These are phyloP conservation scores for Rotaria magnacalcarata DNA, from an alignment of 2,888 invertebrate genomes.

Conservation along the genomic window DNA sequence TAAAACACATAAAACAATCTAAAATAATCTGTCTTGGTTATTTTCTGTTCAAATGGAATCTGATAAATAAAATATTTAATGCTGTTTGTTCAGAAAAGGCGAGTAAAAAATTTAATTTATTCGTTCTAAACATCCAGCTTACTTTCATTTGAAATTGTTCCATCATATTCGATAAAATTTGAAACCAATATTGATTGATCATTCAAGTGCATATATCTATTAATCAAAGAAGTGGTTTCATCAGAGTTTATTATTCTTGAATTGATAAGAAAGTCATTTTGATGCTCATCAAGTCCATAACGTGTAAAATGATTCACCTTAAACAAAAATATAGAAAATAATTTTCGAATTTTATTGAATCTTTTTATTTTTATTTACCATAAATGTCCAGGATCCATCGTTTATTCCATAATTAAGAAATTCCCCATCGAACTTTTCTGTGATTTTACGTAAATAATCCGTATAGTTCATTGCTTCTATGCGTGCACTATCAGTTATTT, in stretches of 20 bases:
- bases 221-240: neutral
- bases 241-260: too few relatives aligned
- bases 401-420: conserved; percentile 90
- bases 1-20: too few relatives aligned
- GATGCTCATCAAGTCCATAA: conserved; percentile 41
- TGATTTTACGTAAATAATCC: conserved; percentile 76
- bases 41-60: neutral
- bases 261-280: neutral
- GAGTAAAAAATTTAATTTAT: neutral
- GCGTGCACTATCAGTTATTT: conserved; percentile 72
- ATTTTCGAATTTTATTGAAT: neutral
- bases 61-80: neutral
- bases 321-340: neutral
- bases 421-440: conserved; percentile 78
- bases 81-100: neutral
- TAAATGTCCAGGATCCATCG: conserved; percentile 94
- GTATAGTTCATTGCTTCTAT: conserved; percentile 79
- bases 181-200: neutral
- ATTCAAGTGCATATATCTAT: too few relatives aligned
- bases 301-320: conserved; percentile 61
- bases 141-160: neutral
- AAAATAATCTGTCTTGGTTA: too few relatives aligned
- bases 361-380: neutral
- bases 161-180: neutral
- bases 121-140: neutral